Evolutionary conservation across 2,113 vertebrate genomes (phyloP).

Genomic region (Rhombomys opimus): DNA sequence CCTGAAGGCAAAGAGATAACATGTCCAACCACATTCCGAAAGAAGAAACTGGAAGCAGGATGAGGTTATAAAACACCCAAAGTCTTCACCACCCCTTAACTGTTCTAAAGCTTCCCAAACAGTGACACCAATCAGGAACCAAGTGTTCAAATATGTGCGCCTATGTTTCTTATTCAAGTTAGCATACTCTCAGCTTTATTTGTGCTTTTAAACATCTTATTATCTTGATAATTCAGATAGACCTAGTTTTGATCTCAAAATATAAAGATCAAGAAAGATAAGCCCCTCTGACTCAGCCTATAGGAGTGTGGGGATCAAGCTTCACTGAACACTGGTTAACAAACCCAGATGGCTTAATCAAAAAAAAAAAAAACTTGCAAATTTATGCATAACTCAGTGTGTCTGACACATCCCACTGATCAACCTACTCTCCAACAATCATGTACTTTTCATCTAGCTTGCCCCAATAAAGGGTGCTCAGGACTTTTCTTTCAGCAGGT

Average conservation of each 20-base stretch:
- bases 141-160: not conserved
- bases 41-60: not conserved
- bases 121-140: too few species aligned
- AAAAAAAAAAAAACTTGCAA: not conserved
- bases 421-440: not conserved
- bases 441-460: not conserved
- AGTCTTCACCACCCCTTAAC: not conserved
- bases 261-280: not conserved
- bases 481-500: not conserved
- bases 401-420: not conserved
- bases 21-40: not conserved
- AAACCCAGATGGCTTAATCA: not conserved
- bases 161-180: not conserved
- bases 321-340: not conserved
- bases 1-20: not conserved
- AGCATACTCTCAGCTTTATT: not conserved
- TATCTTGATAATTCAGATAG: not conserved
- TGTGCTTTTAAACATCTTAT: not conserved
- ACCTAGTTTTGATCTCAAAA: not conserved
- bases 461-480: not conserved
- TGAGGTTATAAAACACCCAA: not conserved
- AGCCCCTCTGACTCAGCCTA: not conserved
- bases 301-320: not conserved
- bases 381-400: not conserved
- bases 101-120: not conserved